These are phyloP conservation scores for Metallyticus violacea DNA, from an alignment of 2,888 invertebrate genomes.

Conservation along the genomic window DNA sequence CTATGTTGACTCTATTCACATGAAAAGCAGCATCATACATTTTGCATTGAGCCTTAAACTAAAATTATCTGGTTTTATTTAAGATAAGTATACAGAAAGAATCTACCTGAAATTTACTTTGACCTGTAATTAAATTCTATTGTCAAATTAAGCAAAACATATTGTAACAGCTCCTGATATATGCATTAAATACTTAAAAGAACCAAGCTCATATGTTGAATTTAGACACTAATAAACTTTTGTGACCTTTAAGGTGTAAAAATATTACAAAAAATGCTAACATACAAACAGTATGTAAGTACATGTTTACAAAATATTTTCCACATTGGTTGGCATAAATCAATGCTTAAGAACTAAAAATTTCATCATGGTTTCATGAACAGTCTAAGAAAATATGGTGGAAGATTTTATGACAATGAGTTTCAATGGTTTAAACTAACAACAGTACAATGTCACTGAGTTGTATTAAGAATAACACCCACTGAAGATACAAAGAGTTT, in stretches of 20 bases:
- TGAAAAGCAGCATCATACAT: neutral
- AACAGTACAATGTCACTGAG: slow-evolving; percentile 2
- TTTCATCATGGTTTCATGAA: neutral
- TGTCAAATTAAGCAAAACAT: neutral
- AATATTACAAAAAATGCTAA: neutral
- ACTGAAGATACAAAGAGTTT: slow-evolving; percentile 13
- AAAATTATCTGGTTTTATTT: neutral
- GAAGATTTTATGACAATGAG: slow-evolving; percentile 8
- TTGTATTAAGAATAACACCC: neutral
- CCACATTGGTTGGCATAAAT: neutral
- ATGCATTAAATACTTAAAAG: neutral
- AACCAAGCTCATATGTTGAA: neutral
- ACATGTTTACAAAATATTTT: neutral
- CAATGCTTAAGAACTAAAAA: neutral
- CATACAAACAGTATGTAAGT: neutral
- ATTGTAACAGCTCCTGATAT: neutral
- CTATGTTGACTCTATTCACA: neutral
- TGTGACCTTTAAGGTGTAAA: neutral
- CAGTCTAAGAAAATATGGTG: slow-evolving; percentile 9
- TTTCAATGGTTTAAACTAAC: neutral
- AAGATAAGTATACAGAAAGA: neutral
- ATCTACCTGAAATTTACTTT: neutral
- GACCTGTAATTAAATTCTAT: neutral
- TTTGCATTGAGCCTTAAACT: neutral
- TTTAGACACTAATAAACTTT: neutral